Percentiles rank a stretch among this genome's conserved stretches.
Evolutionary conservation across 2,888 invertebrate genomes (phyloP).

Genomic region (Phasia obesa): DNA sequence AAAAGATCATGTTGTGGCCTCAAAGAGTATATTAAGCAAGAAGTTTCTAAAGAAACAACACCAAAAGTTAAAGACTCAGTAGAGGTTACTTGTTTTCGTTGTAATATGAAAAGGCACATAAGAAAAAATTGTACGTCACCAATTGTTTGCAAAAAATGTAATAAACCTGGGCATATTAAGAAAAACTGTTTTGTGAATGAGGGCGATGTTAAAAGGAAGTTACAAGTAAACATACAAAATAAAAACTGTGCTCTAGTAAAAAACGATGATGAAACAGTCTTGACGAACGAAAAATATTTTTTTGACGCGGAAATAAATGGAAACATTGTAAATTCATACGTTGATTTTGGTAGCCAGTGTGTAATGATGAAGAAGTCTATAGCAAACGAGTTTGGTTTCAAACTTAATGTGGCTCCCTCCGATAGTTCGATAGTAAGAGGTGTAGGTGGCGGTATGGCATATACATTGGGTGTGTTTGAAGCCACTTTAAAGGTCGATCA

Average conservation of each 20-base stretch:
- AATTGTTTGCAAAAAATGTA: too few species aligned
- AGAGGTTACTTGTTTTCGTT: neutral
- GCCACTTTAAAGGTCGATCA: constrained; percentile 6
- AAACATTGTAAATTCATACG: constrained; percentile 1
- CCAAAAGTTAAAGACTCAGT: neutral
- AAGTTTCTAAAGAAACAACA: neutral
- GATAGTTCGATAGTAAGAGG: constrained; percentile 7
- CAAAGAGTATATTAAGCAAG: neutral
- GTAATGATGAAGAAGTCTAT: constrained; percentile 2
- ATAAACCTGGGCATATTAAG: constrained; percentile 13
- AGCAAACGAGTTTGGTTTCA: neutral
- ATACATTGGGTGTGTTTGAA: neutral
- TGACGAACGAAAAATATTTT: constrained; percentile 9
- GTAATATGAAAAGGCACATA: neutral
- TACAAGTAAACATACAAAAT: neutral
- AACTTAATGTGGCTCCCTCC: neutral
- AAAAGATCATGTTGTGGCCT: neutral
- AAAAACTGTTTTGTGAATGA: constrained; percentile 9
- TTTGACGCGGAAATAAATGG: constrained; percentile 1
- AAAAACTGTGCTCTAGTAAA: neutral
- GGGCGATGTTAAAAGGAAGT: neutral
- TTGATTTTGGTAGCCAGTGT: constrained; percentile 31
- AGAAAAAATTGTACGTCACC: neutral
- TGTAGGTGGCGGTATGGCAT: neutral
- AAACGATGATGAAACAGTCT: neutral